A percentile compares a stretch with the other conserved stretches of the same genome.
phyloP scores from a whole-genome alignment of 2,888 invertebrate species.

The Sipha maydis region DNA sequence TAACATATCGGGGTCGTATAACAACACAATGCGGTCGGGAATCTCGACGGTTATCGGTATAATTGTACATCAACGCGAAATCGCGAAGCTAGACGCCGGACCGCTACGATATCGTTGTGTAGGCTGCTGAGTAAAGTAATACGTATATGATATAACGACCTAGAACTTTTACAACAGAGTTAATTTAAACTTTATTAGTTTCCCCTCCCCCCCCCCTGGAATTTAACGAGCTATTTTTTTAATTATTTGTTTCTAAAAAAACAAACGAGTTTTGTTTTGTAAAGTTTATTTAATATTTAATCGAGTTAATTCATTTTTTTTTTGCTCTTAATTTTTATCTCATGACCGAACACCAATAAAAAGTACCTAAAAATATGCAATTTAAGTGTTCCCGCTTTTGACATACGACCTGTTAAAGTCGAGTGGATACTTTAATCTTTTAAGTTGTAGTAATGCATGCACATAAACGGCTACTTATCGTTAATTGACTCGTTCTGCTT shows the following conservation, averaged over 20 bases:
- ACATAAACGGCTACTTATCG: background rate
- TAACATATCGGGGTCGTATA: no score
- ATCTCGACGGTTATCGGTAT: no score
- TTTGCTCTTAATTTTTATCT: background rate
- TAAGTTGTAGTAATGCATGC: background rate
- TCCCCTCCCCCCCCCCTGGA: background rate
- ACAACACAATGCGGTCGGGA: no score
- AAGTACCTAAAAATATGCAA: conserved; percentile 24
- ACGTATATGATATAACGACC: background rate
- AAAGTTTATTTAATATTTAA: conserved; percentile 55
- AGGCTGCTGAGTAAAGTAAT: background rate
- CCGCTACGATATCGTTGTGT: background rate
- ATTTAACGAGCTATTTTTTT: conserved; percentile 39
- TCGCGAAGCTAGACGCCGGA: no score
- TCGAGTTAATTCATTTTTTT: conserved; percentile 44
- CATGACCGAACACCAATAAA: background rate
- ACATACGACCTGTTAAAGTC: background rate
- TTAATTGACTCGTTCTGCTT: background rate
- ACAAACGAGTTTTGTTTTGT: conserved; percentile 48
- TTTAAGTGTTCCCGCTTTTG: conserved; percentile 6
- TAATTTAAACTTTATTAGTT: conserved; percentile 50
- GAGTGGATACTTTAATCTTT: background rate
- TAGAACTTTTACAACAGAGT: conserved; percentile 25
- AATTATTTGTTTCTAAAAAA: conserved; percentile 40
- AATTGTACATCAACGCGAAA: no score